Conservation (phyloP, 2,113 vertebrate species). For the Desmodus rotundus region DNA sequence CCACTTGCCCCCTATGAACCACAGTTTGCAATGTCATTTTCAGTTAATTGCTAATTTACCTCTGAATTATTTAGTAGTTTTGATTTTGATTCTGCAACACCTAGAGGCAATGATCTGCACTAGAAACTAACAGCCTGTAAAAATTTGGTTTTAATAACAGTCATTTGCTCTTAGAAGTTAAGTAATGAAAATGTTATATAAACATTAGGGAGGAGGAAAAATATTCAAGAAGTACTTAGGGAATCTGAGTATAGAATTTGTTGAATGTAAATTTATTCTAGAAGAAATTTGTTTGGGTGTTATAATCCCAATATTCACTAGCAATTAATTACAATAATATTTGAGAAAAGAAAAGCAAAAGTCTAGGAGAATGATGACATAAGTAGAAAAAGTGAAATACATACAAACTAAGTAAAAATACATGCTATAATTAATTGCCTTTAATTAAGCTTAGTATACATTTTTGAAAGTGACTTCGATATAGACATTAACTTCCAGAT, state of each 20-base stretch:
- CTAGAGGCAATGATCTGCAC: constrained; percentile 60
- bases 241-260: not conserved
- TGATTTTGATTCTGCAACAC: constrained; percentile 62
- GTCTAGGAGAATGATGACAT: not conserved
- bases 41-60: constrained; percentile 60
- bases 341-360: not conserved
- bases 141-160: constrained; percentile 57
- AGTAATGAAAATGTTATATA: constrained; percentile 54
- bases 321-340: not conserved
- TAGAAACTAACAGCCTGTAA: constrained; percentile 46
- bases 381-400: not conserved
- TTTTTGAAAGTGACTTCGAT: not conserved
- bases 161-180: constrained; percentile 51
- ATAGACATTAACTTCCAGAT: not conserved
- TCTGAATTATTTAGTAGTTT: constrained; percentile 69
- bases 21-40: constrained; percentile 29
- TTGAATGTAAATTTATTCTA: not conserved
- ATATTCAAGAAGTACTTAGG: not conserved
- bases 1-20: not conserved
- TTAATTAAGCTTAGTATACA: not conserved
- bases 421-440: not conserved
- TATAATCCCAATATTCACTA: not conserved
- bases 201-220: constrained; percentile 10
- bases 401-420: not conserved
- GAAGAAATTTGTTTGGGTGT: not conserved